phyloP scores from a whole-genome alignment of 1,140 invertebrate genomes.

The Diorhabda sublineata region DNA sequence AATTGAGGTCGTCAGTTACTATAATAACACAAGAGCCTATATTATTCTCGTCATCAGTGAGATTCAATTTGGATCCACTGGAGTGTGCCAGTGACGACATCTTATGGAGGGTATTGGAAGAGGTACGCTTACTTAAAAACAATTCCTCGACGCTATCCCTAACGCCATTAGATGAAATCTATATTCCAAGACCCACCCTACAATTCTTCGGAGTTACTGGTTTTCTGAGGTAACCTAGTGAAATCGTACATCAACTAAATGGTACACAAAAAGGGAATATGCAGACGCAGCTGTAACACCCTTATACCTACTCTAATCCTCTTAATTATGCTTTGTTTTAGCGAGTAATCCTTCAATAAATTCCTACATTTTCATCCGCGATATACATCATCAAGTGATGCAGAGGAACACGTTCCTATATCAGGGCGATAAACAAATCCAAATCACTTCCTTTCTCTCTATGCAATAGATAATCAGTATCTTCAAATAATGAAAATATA shows the following conservation, averaged over 20 bases:
- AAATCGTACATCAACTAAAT: no score
- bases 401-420: neutral
- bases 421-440: neutral
- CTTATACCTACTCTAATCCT: no score
- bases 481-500: neutral
- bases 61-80: conserved; percentile 82
- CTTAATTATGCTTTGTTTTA: no score
- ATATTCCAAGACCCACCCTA: no score
- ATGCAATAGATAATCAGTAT: neutral
- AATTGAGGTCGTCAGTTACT: conserved; percentile 55
- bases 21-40: conserved; percentile 29
- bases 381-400: neutral
- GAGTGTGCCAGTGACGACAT: conserved; percentile 59
- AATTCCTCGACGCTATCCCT: no score
- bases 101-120: conserved; percentile 64
- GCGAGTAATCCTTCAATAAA: no score
- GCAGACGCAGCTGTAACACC: no score
- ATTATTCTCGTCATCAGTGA: conserved; percentile 27
- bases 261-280: no score
- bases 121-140: conserved; percentile 34
- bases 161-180: no score
- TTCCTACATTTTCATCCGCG: neutral
- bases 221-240: no score
- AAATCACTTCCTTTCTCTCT: neutral
- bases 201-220: no score